These are phyloP conservation scores for Drosophila nr. medialis DNA, from an alignment of 2,888 invertebrate species.

Conservation along the genomic window DNA sequence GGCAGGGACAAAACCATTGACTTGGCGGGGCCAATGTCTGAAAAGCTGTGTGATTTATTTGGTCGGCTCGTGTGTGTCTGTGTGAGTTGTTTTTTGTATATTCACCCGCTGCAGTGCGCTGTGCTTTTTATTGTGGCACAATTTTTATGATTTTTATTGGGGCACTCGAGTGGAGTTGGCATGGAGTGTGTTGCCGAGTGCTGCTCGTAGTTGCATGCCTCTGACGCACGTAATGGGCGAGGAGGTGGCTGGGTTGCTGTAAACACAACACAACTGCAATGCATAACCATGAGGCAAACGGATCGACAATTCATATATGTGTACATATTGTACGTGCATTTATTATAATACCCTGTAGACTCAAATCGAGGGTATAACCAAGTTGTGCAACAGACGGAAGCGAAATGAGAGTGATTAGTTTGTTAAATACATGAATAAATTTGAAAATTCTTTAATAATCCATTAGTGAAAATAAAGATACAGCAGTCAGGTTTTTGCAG, in stretches of 20 bases:
- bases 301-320: constrained; percentile 48
- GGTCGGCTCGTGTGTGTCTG: constrained; percentile 54
- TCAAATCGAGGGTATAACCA: not conserved
- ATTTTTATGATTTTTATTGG: constrained; percentile 75
- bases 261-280: constrained; percentile 57
- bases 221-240: constrained; percentile 44
- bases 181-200: constrained; percentile 43
- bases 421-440: no score
- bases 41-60: constrained; percentile 77
- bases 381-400: no score
- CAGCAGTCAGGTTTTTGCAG: not conserved
- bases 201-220: constrained; percentile 54
- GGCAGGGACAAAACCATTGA: constrained; percentile 20
- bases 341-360: constrained; percentile 48
- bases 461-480: fast-evolving
- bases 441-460: not conserved
- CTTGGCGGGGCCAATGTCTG: constrained; percentile 69
- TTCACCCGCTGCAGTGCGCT: constrained; percentile 54
- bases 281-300: constrained; percentile 60
- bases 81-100: constrained; percentile 30
- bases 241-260: constrained; percentile 27
- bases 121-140: constrained; percentile 74
- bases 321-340: constrained; percentile 51
- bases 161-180: constrained; percentile 69
- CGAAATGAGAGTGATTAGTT: not conserved